phyloP scores from a whole-genome alignment of 2,797 vertebrate species.

The Coregonus ussuriensis region DNA sequence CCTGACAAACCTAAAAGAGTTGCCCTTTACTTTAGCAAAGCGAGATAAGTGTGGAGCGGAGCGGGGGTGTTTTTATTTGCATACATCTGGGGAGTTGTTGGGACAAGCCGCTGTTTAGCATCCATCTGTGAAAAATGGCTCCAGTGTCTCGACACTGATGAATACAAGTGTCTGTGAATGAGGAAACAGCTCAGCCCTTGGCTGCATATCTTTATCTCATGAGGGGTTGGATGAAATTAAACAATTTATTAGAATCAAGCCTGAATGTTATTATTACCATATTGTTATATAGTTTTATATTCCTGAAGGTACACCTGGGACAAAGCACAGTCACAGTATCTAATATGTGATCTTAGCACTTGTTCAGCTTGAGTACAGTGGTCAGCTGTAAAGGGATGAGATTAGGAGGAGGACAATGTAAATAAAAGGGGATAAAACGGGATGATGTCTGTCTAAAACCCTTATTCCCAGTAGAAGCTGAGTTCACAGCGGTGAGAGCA shows the following conservation, averaged over 20 bases:
- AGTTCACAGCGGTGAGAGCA: conserved; percentile 4
- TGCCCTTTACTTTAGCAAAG: conserved; percentile 29
- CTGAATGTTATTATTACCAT: conserved; percentile 3
- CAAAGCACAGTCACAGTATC: not conserved
- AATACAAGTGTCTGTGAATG: conserved; percentile 29
- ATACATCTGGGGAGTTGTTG: conserved; percentile 43
- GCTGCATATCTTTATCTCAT: conserved; percentile 9
- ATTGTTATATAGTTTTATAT: not conserved
- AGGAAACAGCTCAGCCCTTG: conserved; percentile 18
- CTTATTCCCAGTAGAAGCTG: not conserved
- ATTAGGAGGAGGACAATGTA: too few species aligned
- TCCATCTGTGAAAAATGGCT: conserved; percentile 24
- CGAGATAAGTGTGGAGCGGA: not conserved
- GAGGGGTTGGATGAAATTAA: conserved; percentile 18
- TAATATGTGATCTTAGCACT: not conserved
- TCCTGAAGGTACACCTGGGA: not conserved
- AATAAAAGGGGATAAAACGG: too few species aligned
- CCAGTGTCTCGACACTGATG: conserved; percentile 27
- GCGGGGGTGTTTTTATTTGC: conserved; percentile 33
- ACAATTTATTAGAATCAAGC: conserved; percentile 10
- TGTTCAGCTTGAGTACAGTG: too few species aligned
- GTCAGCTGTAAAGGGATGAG: too few species aligned
- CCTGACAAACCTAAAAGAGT: conserved; percentile 55
- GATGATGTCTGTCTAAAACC: not conserved
- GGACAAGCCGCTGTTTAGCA: conserved; percentile 37